Evolutionary conservation across 2,113 vertebrate species (phyloP).

Genomic region (Serinus canaria): DNA sequence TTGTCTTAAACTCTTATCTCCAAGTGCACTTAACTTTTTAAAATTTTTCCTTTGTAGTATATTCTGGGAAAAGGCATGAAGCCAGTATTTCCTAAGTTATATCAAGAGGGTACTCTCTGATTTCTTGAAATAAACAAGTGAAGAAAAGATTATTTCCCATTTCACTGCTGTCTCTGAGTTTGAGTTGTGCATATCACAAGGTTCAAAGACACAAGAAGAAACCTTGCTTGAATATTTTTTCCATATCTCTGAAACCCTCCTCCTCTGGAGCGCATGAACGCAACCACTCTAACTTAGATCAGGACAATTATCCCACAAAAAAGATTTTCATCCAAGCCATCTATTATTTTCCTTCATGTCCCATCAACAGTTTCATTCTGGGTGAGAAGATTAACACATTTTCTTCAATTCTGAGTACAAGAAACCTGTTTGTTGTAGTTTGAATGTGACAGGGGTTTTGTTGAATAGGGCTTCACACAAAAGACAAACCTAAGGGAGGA

Average conservation of each 20-base stretch:
- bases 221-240: neutral
- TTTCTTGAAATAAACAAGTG: neutral
- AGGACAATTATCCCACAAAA: neutral
- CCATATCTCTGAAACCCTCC: neutral
- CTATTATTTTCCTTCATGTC: neutral
- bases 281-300: neutral
- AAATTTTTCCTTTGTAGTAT: neutral
- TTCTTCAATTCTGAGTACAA: neutral
- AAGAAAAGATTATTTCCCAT: neutral
- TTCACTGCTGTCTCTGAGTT: neutral
- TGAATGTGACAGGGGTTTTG: neutral
- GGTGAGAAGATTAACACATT: neutral
- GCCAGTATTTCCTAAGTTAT: neutral
- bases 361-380: neutral
- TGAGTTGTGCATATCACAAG: neutral
- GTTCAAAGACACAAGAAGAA: neutral
- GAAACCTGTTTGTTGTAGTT: neutral
- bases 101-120: neutral
- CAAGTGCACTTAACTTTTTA: neutral
- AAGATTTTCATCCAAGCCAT: neutral
- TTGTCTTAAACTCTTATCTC: neutral
- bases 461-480: neutral
- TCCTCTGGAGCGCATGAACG: rapidly evolving
- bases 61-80: neutral
- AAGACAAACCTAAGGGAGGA: neutral